phyloP scores from a whole-genome alignment of 2,797 vertebrate species.

The Acipenser ruthenus region DNA sequence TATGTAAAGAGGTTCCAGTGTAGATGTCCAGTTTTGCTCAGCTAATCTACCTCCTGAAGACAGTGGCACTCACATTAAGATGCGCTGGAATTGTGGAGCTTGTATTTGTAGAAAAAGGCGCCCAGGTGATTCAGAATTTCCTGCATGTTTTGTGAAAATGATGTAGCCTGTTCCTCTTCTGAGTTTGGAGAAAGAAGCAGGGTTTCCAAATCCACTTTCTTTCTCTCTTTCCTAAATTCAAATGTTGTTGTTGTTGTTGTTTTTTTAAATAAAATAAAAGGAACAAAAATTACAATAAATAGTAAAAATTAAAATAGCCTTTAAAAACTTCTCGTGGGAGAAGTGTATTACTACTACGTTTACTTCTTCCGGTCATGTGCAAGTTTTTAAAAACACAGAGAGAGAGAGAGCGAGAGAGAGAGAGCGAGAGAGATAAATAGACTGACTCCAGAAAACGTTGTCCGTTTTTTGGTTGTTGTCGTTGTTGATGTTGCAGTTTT shows the following conservation, averaged over 20 bases:
- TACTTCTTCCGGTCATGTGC: constrained; percentile 35
- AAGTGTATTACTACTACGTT: constrained; percentile 38
- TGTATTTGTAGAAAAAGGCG: constrained; percentile 34
- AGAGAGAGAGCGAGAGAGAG: neutral
- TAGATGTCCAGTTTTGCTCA: no score
- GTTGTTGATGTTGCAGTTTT: neutral
- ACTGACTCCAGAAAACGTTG: neutral
- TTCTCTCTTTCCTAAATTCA: constrained; percentile 36
- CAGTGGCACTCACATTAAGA: constrained; percentile 32
- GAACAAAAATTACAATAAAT: constrained; percentile 60
- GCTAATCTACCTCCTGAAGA: no score
- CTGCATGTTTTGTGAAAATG: constrained; percentile 10
- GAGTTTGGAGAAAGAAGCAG: constrained; percentile 19
- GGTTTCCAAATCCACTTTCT: constrained; percentile 28
- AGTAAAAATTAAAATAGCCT: constrained; percentile 63
- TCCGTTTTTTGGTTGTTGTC: neutral
- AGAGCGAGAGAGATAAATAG: neutral
- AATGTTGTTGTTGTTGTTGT: constrained; percentile 20
- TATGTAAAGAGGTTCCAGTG: no score
- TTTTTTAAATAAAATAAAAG: constrained; percentile 15
- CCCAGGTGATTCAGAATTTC: constrained; percentile 25
- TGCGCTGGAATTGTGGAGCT: constrained; percentile 21
- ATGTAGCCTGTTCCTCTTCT: constrained; percentile 21
- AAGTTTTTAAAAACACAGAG: constrained; percentile 16
- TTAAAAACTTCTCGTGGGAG: constrained; percentile 66